phyloP scores from a whole-genome alignment of 2,113 vertebrate genomes.

The Lipotes vexillifer region DNA sequence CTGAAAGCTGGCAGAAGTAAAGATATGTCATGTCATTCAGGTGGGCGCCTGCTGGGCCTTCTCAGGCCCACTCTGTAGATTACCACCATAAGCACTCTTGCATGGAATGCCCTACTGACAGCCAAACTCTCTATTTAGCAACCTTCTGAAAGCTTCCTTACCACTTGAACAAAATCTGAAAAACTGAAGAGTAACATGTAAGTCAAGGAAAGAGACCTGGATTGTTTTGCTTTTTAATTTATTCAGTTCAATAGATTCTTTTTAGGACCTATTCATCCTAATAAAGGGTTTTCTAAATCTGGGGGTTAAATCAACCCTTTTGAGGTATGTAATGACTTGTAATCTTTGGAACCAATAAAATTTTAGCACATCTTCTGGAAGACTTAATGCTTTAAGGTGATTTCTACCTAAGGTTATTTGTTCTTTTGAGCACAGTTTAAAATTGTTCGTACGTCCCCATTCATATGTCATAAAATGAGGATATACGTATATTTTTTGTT shows the following conservation, averaged over 20 bases:
- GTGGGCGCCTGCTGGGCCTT: not conserved
- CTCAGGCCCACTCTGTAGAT: not conserved
- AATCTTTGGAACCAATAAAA: not conserved
- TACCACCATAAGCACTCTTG: rapidly evolving
- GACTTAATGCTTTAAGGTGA: not conserved
- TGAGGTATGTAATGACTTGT: not conserved
- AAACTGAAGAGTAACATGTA: not conserved
- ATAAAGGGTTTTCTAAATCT: not conserved
- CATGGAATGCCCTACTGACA: not conserved
- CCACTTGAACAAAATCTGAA: not conserved
- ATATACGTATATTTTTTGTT: not conserved
- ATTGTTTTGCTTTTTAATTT: not conserved
- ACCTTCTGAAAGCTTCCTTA: not conserved
- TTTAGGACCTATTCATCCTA: not conserved
- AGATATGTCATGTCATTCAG: not conserved
- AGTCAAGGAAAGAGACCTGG: not conserved
- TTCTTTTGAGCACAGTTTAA: not conserved
- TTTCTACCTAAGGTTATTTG: not conserved
- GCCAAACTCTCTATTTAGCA: not conserved
- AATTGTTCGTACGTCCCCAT: not conserved
- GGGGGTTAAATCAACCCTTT: not conserved
- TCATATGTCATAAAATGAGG: not conserved
- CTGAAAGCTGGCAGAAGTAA: not conserved
- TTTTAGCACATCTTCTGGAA: not conserved
- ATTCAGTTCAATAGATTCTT: not conserved